Percentiles rank a stretch among this genome's conserved stretches.
Evolutionary conservation across 2,888 invertebrate genomes (phyloP).

Genomic region (Craniophora ligustri): DNA sequence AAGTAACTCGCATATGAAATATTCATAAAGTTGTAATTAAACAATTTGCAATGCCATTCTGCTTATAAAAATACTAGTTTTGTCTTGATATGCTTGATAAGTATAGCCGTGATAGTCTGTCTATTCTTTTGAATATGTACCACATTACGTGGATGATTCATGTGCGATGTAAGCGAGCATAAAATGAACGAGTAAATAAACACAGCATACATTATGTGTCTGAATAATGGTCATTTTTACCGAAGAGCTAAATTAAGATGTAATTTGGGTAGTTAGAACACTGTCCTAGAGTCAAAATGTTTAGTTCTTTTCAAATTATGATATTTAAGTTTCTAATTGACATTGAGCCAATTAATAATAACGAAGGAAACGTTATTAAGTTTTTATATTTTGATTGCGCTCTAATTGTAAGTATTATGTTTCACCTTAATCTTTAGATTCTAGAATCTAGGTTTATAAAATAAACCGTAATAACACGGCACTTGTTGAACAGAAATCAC

Average conservation of each 20-base stretch:
- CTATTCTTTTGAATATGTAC: conserved; percentile 40
- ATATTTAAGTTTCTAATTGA: no score
- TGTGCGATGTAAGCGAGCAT: conserved; percentile 40
- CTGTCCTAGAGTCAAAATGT: background rate
- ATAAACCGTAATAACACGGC: no score
- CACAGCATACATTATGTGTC: conserved; percentile 29
- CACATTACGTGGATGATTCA: conserved; percentile 45
- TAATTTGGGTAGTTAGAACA: background rate
- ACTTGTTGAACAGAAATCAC: no score
- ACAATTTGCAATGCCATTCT: conserved; percentile 72
- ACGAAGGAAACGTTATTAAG: background rate
- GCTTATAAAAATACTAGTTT: conserved; percentile 53
- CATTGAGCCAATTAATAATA: background rate
- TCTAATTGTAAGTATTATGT: conserved; percentile 5
- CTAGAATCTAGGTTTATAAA: background rate
- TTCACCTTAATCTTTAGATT: background rate
- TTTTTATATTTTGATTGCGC: background rate
- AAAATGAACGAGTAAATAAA: conserved; percentile 28
- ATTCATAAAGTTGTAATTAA: conserved; percentile 74
- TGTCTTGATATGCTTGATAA: conserved; percentile 38
- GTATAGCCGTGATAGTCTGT: conserved; percentile 33
- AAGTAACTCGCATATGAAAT: conserved; percentile 73
- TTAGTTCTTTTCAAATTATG: background rate
- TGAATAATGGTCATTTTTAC: conserved; percentile 1
- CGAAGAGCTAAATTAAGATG: conserved; percentile 17